Percentiles rank a stretch among this genome's conserved stretches.
Conservation (phyloP, 2,888 invertebrate genomes). For the Drosophila quasianomalipes region DNA sequence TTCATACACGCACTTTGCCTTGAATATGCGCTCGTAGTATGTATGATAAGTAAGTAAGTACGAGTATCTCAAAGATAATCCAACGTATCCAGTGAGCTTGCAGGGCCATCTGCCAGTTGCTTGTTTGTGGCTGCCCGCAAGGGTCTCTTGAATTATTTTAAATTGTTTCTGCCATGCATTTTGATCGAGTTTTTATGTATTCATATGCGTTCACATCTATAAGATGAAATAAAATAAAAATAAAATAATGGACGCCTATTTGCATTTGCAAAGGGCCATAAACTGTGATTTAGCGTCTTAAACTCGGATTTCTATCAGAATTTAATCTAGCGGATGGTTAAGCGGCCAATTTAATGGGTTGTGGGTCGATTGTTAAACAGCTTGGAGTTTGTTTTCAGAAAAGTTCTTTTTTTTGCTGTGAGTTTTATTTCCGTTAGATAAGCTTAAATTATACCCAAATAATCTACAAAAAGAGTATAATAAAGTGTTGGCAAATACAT, state of each 20-base stretch:
- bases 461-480: slow-evolving; percentile 6
- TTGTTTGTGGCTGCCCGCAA: slow-evolving; percentile 62
- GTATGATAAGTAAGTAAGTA: slow-evolving; percentile 52
- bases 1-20: slow-evolving; percentile 73
- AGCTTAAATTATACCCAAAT: slow-evolving; percentile 7
- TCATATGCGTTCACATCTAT: slow-evolving; percentile 63
- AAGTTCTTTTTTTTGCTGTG: slow-evolving; percentile 4
- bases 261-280: slow-evolving; percentile 53
- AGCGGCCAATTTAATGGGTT: slow-evolving; percentile 52
- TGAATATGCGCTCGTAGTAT: slow-evolving; percentile 24
- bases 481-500: slow-evolving; percentile 18
- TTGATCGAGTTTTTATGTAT: slow-evolving; percentile 57
- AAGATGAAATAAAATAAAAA: slow-evolving; percentile 45
- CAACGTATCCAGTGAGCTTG: slow-evolving; percentile 32
- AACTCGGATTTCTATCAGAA: slow-evolving; percentile 43
- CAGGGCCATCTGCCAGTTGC: slow-evolving; percentile 43
- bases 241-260: slow-evolving; percentile 51
- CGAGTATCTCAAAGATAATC: slow-evolving; percentile 64
- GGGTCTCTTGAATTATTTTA: slow-evolving; percentile 78
- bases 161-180: slow-evolving; percentile 68
- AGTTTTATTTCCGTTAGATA: slow-evolving; percentile 24
- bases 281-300: slow-evolving; percentile 60
- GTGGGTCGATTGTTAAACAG: slow-evolving; percentile 41
- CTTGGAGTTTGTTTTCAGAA: slow-evolving; percentile 11
- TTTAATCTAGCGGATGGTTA: slow-evolving; percentile 54